Evolutionary conservation across 2,888 invertebrate genomes (phyloP).

Genomic region (Watsonalla binaria): DNA sequence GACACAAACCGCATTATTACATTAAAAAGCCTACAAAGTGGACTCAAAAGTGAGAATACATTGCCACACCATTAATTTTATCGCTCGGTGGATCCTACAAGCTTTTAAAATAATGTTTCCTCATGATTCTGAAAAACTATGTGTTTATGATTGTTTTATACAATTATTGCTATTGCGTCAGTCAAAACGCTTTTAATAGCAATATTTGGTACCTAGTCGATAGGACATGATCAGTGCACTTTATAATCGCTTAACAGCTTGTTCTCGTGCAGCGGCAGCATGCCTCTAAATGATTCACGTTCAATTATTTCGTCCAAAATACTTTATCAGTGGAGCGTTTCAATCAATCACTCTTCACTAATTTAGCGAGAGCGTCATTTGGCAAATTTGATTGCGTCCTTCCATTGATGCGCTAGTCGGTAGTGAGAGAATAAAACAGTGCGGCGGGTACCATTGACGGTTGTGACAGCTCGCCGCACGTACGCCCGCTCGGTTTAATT

Average conservation of each 20-base stretch:
- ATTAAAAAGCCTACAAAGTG: constrained; percentile 40
- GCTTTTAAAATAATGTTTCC: neutral
- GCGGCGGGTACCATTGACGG: constrained; percentile 64
- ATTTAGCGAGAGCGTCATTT: constrained; percentile 70
- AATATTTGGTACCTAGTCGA: too few relatives aligned
- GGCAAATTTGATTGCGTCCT: constrained; percentile 68
- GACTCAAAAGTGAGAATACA: constrained; percentile 18
- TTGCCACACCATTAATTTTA: neutral
- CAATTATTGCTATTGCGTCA: too few relatives aligned
- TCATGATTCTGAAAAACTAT: neutral
- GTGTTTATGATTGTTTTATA: too few relatives aligned
- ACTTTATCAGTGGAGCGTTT: constrained; percentile 52
- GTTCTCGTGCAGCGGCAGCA: constrained; percentile 10
- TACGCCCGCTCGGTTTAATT: constrained; percentile 56
- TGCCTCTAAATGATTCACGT: constrained; percentile 52
- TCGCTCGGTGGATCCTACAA: constrained; percentile 1
- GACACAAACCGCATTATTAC: constrained; percentile 34
- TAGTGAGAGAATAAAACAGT: constrained; percentile 65
- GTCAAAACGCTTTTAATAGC: too few relatives aligned
- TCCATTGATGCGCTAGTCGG: constrained; percentile 43
- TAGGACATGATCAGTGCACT: constrained; percentile 7
- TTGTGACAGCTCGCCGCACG: constrained; percentile 51
- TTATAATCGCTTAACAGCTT: constrained; percentile 7
- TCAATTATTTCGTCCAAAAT: constrained; percentile 58
- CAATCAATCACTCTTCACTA: constrained; percentile 71